Percentiles rank a stretch among this genome's conserved stretches.
Evolutionary conservation across 2,888 invertebrate species (phyloP).

Genomic region (Caenorhabditis parvicauda): DNA sequence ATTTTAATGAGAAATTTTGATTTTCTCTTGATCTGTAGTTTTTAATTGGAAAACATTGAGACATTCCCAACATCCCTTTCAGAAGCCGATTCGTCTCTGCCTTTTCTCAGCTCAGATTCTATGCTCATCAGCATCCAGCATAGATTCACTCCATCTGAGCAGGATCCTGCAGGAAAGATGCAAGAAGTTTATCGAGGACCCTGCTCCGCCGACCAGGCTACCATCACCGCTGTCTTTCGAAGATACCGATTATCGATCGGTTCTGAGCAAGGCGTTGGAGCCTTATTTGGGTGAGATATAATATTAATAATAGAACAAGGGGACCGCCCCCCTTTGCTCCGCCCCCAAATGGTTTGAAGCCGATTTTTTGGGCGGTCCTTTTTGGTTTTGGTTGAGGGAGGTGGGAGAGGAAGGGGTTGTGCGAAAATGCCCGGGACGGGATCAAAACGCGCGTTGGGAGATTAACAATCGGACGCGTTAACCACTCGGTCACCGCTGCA

Average conservation of each 20-base stretch:
- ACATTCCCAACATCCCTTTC: neutral
- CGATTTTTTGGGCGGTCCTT: no score
- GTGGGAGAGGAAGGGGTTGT: no score
- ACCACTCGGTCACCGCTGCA: no score
- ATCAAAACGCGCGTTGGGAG: no score
- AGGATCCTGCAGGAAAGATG: slow-evolving; percentile 44
- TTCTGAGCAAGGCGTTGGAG: slow-evolving; percentile 33
- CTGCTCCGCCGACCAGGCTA: no score
- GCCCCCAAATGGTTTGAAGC: no score
- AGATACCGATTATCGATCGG: slow-evolving; percentile 20
- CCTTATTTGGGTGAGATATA: slow-evolving; percentile 41
- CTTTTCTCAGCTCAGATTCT: slow-evolving; percentile 74
- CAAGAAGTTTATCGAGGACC: no score
- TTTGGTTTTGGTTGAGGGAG: no score
- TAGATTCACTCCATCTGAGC: slow-evolving; percentile 71
- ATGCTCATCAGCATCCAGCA: slow-evolving; percentile 74
- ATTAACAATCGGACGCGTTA: no score
- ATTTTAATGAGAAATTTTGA: slow-evolving; percentile 27
- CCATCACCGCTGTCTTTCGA: slow-evolving; percentile 13
- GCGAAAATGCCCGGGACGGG: no score
- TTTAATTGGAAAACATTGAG: neutral
- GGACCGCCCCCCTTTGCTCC: no score
- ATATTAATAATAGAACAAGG: no score
- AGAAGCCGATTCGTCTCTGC: slow-evolving; percentile 70
- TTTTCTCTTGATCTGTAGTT: neutral